Evolutionary conservation across 2,888 invertebrate genomes (phyloP), one percentile per base, ranked within the genome.

Genomic region (Hofmannophila pseudospretella): DNA sequence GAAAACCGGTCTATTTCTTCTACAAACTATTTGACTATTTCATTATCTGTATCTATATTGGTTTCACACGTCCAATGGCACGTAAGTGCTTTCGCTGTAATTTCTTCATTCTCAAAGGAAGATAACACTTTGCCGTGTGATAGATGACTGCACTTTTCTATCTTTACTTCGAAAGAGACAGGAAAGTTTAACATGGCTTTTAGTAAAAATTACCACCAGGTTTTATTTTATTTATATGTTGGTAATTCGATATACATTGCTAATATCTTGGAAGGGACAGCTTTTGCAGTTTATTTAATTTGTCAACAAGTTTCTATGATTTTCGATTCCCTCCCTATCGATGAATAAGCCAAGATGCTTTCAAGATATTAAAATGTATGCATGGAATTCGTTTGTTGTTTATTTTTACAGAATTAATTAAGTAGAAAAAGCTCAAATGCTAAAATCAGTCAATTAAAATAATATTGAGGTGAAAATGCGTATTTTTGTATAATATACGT

Each of bases 1-100:
- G 64, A 85, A 81, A 85, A 76, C 85, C 81, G 81, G 85, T 71
- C 75, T 85, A 84, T 84, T 80, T 79, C 57, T 51, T 55, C 82
- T 84, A 84, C 72, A 67, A 68, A 68, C 44, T 43, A 84, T 81
- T 77, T 79, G 70, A 78, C 81, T 84, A 84, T 80, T 74, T 62
- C 47, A 50, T 60, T 63, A 66, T 66, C 60, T 57, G 54, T 54
- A 50, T 54, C 51, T 59, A 61, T 60, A 59, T 41, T 49, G 42
- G 27, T 44, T 58, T 62, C 58, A 67, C 68, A 63, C 59, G 49
- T 58, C 55, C 44, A 57, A 78, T 74, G 75, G 79, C 82, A 79
- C 75, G 34, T 32, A 26, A 49, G 73, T 72, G 71, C 65, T 56
- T 49, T 40, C 34, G 52, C 44, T 54, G 32, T 47, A 32, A 29